phyloP scores from a whole-genome alignment of 2,888 invertebrate species.

The Caenorhabditis afra region DNA sequence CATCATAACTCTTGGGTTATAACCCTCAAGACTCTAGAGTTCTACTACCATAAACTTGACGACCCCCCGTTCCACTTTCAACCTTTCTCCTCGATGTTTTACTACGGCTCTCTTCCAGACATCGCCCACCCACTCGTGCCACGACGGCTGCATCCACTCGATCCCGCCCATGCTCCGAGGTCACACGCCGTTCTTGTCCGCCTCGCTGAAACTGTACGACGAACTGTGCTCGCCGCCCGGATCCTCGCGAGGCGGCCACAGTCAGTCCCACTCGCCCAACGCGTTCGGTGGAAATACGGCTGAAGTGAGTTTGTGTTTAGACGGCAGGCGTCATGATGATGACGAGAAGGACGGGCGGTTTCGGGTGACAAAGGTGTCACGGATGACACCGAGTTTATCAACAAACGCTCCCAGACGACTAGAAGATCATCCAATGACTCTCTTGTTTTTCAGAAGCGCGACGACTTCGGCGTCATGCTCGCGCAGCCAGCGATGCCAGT shows the following conservation, averaged over 20 bases:
- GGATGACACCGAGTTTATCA: slow-evolving; percentile 26
- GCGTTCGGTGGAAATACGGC: slow-evolving; percentile 62
- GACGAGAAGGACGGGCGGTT: no score
- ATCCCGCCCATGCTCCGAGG: slow-evolving; percentile 69
- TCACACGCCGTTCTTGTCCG: slow-evolving; percentile 71
- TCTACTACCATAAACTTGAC: background rate
- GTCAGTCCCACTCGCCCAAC: slow-evolving; percentile 25
- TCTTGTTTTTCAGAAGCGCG: slow-evolving; percentile 60
- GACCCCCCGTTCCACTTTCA: slow-evolving; percentile 11
- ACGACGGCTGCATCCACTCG: slow-evolving; percentile 60
- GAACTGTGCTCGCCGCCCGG: slow-evolving; percentile 68
- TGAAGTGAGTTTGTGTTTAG: slow-evolving; percentile 42
- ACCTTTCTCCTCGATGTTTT: slow-evolving; percentile 27
- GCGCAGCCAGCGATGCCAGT: slow-evolving; percentile 38
- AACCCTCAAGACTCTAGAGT: background rate
- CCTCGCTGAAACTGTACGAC: slow-evolving; percentile 68
- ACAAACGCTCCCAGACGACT: no score
- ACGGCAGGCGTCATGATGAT: background rate
- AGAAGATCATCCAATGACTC: background rate
- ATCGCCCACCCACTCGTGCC: slow-evolving; percentile 64
- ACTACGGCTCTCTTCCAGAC: slow-evolving; percentile 43
- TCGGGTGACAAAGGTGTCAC: slow-evolving; percentile 31
- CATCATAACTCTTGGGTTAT: no score
- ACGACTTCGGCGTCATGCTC: slow-evolving; percentile 67
- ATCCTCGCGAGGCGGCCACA: slow-evolving; percentile 33